Conservation (phyloP, 2,888 invertebrate species). For the Troides helena region DNA sequence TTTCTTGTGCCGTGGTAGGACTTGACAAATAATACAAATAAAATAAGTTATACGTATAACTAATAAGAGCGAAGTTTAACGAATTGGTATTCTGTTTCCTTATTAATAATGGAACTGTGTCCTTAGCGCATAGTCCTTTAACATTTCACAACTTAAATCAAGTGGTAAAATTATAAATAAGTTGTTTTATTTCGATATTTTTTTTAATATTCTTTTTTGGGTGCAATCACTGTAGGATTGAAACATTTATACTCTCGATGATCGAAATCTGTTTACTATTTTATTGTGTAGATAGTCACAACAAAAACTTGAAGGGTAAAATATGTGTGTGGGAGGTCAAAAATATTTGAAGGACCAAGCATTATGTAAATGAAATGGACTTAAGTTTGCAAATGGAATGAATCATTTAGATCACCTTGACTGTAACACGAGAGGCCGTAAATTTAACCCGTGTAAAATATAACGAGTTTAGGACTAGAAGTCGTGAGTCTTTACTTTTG, state of each 20-base stretch:
- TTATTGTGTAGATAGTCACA: neutral
- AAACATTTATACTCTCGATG: neutral
- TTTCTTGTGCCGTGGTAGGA: neutral
- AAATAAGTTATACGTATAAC: neutral
- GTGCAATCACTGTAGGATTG: no score
- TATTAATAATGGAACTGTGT: neutral
- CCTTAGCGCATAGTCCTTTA: neutral
- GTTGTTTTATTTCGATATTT: neutral
- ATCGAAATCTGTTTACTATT: neutral
- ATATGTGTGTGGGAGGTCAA: neutral
- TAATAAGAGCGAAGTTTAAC: neutral
- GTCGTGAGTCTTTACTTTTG: no score
- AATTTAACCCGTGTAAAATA: neutral
- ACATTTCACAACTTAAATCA: no score
- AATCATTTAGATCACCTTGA: slow-evolving; percentile 1
- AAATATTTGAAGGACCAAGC: neutral
- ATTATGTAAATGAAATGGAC: neutral
- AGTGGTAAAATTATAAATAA: neutral
- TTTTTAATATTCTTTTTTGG: no score
- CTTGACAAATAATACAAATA: neutral
- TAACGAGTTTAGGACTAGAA: no score
- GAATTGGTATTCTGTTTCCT: neutral
- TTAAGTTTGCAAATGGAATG: neutral
- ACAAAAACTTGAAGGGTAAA: neutral
- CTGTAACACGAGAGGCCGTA: neutral